Base-by-base conservation (phyloP, 2,797 vertebrate genomes). In the Galago senegalensis region DNA sequence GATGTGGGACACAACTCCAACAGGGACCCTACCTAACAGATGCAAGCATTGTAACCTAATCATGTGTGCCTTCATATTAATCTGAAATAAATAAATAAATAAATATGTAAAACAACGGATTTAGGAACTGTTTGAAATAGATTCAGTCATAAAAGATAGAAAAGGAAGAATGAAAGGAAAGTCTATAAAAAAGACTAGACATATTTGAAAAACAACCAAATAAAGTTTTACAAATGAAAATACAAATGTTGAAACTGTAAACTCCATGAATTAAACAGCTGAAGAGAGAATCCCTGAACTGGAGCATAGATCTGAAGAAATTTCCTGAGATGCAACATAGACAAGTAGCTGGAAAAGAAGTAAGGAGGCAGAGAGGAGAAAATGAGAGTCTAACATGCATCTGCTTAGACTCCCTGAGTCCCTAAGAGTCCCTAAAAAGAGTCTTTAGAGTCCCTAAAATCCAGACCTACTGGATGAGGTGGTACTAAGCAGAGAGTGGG, bases 301-400 rank as follows among this genome's bases (percentile, higher is more conserved):
- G 37, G 87, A 67, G 27, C 20, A 2, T 0, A 37, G 46, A 23
- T 2, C 46, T 2, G 49, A 49, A 53, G 63, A 58, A 11, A 9
- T 20, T 49, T 79, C 46, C 63, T 31, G 1, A 40, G 49, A 13
- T 6, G 69, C 2, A 6, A n/a, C 37, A 7, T 0, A 14, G 34
- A 40, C 2, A 8, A 37, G 31, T 65, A 37, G 65, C 20, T 49
- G 43, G 46, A 58, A 80, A 43, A 9, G 46, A 69, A 3, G 34
- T 7, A 31, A 56, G 53, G 49, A 14, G n/a, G 34, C 18, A 79
- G 1, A 34, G 25, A 34, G 67, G 46, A 2, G 0, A 10, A 18
- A 10, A 8, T 0, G 27, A 46, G 34, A 20, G 34, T 25, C 7
- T 14, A 3, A 11, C 0, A 9, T 14, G 13, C 23, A 10, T 25